Evolutionary conservation across 2,888 invertebrate genomes (phyloP).

Genomic region (Trichacis sp.): DNA sequence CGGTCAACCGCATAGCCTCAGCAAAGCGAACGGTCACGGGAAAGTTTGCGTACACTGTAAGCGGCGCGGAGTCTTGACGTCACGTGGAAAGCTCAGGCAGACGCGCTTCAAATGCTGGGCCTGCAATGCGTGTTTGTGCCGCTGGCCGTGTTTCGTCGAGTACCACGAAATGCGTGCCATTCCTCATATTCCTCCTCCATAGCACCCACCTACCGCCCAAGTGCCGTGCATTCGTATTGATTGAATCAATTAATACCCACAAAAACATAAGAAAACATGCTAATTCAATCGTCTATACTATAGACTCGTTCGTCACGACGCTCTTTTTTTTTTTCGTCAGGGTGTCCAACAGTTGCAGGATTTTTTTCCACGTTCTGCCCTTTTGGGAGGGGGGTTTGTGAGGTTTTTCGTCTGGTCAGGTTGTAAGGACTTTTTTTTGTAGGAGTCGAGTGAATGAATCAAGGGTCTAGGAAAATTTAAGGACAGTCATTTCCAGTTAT

Average conservation of each 20-base stretch:
- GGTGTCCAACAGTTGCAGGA: too few species aligned
- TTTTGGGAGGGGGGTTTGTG: too few species aligned
- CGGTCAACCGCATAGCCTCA: conserved; percentile 69
- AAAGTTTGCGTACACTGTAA: conserved; percentile 70
- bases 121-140: conserved; percentile 68
- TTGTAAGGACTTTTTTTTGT: too few species aligned
- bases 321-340: background rate
- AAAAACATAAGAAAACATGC: conserved; percentile 18
- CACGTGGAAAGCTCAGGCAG: conserved; percentile 68
- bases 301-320: background rate
- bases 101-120: conserved; percentile 69
- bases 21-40: conserved; percentile 69
- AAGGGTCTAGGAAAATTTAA: too few species aligned
- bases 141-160: conserved; percentile 68
- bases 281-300: background rate
- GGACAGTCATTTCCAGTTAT: too few species aligned
- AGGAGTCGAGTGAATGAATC: too few species aligned
- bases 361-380: too few species aligned
- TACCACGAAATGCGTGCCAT: conserved; percentile 67
- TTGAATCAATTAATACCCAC: conserved; percentile 48
- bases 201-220: conserved; percentile 61
- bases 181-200: conserved; percentile 67
- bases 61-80: conserved; percentile 67
- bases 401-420: too few species aligned
- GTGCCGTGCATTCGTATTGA: conserved; percentile 29